Conservation (phyloP, 2,113 vertebrate genomes). For the Pantherophis guttatus region DNA sequence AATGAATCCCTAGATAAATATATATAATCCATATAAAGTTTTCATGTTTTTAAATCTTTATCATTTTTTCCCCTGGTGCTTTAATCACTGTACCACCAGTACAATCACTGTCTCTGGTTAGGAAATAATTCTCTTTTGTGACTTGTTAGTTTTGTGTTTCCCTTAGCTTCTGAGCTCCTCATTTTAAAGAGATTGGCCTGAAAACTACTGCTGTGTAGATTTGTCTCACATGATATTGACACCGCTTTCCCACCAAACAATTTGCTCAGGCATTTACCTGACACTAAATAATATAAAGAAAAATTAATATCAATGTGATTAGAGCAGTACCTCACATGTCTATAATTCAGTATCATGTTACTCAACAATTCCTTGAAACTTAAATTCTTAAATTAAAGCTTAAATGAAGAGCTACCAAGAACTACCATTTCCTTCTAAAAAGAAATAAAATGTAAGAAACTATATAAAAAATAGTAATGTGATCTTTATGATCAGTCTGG, state of each 20-base stretch:
- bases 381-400: background rate
- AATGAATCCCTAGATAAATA: background rate
- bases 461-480: constrained; percentile 36
- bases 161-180: constrained; percentile 2
- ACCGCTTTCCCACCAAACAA: constrained; percentile 19
- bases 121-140: background rate
- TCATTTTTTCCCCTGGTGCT: background rate
- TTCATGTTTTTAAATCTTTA: background rate
- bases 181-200: constrained; percentile 18
- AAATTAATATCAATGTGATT: constrained; percentile 40
- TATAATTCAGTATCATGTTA: background rate
- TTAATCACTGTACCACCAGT: background rate
- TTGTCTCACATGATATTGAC: constrained; percentile 21
- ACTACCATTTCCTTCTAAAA: constrained; percentile 25
- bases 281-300: constrained; percentile 39
- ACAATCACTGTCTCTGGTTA: background rate
- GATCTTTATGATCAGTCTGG: constrained; percentile 15
- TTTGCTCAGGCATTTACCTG: constrained; percentile 29
- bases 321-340: constrained; percentile 17
- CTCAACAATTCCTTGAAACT: constrained; percentile 33
- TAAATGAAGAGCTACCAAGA: background rate
- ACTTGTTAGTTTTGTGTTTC: background rate
- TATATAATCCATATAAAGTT: background rate
- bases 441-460: constrained; percentile 34
- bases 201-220: constrained; percentile 22